Percentiles rank a stretch among this genome's conserved stretches.
phyloP scores from a whole-genome alignment of 2,113 vertebrate species.

The Alosa alosa region DNA sequence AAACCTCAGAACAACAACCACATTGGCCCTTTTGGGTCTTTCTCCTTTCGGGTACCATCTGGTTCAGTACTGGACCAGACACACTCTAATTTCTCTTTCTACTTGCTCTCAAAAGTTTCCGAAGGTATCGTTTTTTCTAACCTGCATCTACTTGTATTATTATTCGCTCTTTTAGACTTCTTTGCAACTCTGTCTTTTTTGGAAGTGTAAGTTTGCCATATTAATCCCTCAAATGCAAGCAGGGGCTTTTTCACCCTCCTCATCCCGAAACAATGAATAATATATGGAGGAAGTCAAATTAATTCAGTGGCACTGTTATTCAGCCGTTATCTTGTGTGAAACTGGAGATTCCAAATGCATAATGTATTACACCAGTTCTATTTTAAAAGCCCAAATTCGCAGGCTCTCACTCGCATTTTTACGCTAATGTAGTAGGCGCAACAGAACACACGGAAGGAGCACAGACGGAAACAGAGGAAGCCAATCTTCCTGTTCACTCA shows the following conservation, averaged over 20 bases:
- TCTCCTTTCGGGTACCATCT: background rate
- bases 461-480: background rate
- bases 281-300: constrained; percentile 26
- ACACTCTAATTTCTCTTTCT: background rate
- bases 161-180: background rate
- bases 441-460: background rate
- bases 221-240: constrained; percentile 18
- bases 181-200: background rate
- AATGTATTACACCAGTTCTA: constrained; percentile 10
- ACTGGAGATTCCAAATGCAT: constrained; percentile 20
- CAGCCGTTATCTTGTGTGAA: constrained; percentile 16
- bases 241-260: background rate
- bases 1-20: constrained; percentile 1
- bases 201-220: background rate
- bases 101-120: background rate
- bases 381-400: background rate
- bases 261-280: constrained; percentile 29
- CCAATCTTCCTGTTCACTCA: background rate
- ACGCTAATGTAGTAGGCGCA: background rate
- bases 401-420: background rate
- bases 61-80: background rate
- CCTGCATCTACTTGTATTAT: background rate
- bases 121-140: background rate
- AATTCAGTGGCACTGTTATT: constrained; percentile 27
- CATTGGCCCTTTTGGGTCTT: background rate